These are phyloP conservation scores for Acleris holmiana DNA, from an alignment of 2,888 invertebrate species.

Conservation along the genomic window DNA sequence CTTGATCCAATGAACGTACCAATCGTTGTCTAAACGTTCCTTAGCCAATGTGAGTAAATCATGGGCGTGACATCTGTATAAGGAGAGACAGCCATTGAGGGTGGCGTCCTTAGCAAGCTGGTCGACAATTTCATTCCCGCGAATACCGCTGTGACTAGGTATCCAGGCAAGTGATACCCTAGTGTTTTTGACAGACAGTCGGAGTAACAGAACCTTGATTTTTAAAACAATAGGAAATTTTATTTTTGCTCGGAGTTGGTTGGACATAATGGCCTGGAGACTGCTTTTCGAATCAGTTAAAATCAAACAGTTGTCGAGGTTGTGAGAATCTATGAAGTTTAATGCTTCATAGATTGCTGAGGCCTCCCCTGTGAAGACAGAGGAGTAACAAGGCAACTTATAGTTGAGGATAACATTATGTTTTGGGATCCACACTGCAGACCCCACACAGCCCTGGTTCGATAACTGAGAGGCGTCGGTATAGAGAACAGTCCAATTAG, in stretches of 20 bases:
- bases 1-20: background rate
- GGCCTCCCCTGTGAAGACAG: background rate
- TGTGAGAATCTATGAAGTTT: conserved; percentile 5
- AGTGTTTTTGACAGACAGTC: background rate
- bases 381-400: background rate
- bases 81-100: background rate
- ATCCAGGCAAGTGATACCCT: background rate
- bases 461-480: conserved; percentile 2
- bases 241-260: background rate
- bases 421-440: conserved; percentile 6
- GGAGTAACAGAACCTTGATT: background rate
- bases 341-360: conserved; percentile 3
- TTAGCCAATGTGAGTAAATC: background rate
- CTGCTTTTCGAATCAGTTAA: conserved; percentile 3
- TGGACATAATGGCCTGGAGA: background rate
- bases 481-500: conserved; percentile 1
- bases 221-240: background rate
- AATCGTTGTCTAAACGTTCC: background rate
- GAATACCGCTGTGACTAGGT: background rate
- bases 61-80: background rate
- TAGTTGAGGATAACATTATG: background rate
- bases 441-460: background rate
- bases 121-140: background rate
- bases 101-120: conserved; percentile 1
- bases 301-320: background rate